Conservation (phyloP, 92 coral and sea anemone species). For the Bergia puertoricense region DNA sequence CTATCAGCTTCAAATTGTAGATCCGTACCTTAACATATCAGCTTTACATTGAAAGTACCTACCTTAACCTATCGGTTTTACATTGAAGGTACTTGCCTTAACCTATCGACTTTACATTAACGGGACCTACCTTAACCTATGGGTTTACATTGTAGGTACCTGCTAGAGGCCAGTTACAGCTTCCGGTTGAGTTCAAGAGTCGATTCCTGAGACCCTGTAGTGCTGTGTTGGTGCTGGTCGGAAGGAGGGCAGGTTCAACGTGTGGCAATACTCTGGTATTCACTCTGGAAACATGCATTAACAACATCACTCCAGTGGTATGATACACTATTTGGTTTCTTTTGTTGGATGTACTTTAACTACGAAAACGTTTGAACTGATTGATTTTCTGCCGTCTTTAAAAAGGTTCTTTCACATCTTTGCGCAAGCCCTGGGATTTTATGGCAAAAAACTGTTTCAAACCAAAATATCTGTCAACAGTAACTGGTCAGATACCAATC, state of each 20-base stretch:
- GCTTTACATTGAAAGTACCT: too few relatives aligned
- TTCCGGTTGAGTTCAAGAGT: slow-evolving; percentile 97
- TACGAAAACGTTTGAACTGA: background rate
- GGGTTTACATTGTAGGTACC: slow-evolving; percentile 66
- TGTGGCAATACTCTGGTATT: slow-evolving; percentile 96
- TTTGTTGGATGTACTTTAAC: background rate
- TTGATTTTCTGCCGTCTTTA: background rate
- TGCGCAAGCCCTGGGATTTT: too few relatives aligned
- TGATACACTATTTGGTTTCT: background rate
- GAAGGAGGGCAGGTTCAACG: slow-evolving; percentile 90
- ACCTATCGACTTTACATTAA: background rate
- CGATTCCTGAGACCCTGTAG: slow-evolving; percentile 93
- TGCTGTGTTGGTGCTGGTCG: slow-evolving; percentile 91
- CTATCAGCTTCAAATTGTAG: too few relatives aligned
- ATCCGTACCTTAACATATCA: too few relatives aligned
- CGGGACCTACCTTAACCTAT: slow-evolving; percentile 68
- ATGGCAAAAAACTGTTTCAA: too few relatives aligned
- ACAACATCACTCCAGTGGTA: slow-evolving; percentile 95
- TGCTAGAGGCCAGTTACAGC: slow-evolving; percentile 87
- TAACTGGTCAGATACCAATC: too few relatives aligned
- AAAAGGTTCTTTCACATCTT: too few relatives aligned
- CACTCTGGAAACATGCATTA: slow-evolving; percentile 88
- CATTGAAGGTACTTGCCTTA: slow-evolving; percentile 72
- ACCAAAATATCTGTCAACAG: too few relatives aligned
- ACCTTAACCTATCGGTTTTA: background rate